phyloP scores from a whole-genome alignment of 2,888 invertebrate species.

The Drosophila diplacantha region DNA sequence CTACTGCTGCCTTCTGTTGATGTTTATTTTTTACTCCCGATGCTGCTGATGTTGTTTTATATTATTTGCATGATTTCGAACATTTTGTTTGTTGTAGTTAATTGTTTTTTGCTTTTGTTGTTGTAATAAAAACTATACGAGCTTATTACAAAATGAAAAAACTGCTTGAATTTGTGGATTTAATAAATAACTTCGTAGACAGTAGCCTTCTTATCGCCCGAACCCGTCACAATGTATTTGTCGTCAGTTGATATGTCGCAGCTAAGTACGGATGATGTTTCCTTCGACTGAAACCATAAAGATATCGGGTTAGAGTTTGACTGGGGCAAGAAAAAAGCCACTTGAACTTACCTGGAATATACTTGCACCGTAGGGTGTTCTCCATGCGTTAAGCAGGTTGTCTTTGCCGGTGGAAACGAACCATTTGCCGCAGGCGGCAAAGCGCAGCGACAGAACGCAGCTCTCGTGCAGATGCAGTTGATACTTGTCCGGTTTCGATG shows the following conservation, averaged over 20 bases:
- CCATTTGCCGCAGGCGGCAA: constrained; percentile 98
- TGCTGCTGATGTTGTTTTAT: constrained; percentile 26
- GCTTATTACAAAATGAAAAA: constrained; percentile 71
- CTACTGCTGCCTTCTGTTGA: constrained; percentile 42
- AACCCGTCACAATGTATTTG: constrained; percentile 98
- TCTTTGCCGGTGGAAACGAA: constrained; percentile 99
- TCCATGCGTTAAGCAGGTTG: constrained; percentile 97
- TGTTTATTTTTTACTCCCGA: constrained; percentile 7
- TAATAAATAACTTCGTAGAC: constrained; percentile 97
- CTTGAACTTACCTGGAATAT: constrained; percentile 91
- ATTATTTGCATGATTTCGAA: constrained; percentile 51
- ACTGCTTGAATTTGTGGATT: constrained; percentile 49
- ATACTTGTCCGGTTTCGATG: constrained; percentile 95
- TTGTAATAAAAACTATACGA: constrained; percentile 71
- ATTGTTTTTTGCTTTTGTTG: constrained; percentile 34
- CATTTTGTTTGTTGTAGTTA: constrained; percentile 42
- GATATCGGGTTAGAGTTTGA: constrained; percentile 1
- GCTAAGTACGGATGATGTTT: constrained; percentile 97
- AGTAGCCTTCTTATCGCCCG: constrained; percentile 98
- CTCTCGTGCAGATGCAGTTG: constrained; percentile 97
- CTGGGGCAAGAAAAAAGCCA: neutral
- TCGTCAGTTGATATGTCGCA: constrained; percentile 99
- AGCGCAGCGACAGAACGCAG: constrained; percentile 96
- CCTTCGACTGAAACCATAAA: constrained; percentile 85
- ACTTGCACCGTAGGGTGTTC: constrained; percentile 98